These are phyloP conservation scores for Dipodomys spectabilis DNA, from an alignment of 2,113 vertebrate genomes.

Conservation along the genomic window DNA sequence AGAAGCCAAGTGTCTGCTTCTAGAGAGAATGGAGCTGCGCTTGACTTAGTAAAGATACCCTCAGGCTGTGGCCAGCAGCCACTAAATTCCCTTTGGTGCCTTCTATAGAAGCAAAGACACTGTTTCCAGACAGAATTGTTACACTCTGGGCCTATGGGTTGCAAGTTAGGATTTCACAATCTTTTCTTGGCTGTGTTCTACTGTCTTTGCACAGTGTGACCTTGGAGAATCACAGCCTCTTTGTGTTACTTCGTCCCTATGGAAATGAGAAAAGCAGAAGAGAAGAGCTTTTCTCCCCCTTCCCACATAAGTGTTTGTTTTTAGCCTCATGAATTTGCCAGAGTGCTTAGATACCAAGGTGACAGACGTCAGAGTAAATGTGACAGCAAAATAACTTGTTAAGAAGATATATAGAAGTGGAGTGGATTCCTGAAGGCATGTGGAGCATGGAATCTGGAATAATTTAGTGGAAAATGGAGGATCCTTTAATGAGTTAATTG, in stretches of 20 bases:
- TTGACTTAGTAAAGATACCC: conserved; percentile 10
- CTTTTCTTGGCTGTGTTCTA: conserved; percentile 59
- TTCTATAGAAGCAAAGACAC: conserved; percentile 1
- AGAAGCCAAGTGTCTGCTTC: not conserved
- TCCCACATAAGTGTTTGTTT: conserved; percentile 76
- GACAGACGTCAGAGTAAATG: conserved; percentile 73
- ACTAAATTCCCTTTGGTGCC: not conserved
- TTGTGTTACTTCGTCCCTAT: conserved; percentile 71
- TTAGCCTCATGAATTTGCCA: conserved; percentile 71
- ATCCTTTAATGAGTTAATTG: conserved; percentile 29
- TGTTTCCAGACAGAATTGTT: not conserved
- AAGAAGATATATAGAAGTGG: conserved; percentile 62
- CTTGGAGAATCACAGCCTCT: conserved; percentile 71
- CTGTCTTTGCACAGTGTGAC: conserved; percentile 56
- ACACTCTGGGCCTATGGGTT: not conserved
- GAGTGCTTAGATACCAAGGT: conserved; percentile 76
- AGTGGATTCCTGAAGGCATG: conserved; percentile 25
- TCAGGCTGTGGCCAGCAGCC: not conserved
- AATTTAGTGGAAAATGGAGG: not conserved
- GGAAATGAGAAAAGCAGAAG: conserved; percentile 68
- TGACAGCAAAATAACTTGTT: conserved; percentile 73
- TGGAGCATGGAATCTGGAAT: not conserved
- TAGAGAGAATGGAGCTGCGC: not conserved
- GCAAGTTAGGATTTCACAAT: conserved; percentile 6
- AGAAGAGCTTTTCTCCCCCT: conserved; percentile 59